Conservation (phyloP, 2,113 vertebrate species). For the Leucoraja erinaceus region DNA sequence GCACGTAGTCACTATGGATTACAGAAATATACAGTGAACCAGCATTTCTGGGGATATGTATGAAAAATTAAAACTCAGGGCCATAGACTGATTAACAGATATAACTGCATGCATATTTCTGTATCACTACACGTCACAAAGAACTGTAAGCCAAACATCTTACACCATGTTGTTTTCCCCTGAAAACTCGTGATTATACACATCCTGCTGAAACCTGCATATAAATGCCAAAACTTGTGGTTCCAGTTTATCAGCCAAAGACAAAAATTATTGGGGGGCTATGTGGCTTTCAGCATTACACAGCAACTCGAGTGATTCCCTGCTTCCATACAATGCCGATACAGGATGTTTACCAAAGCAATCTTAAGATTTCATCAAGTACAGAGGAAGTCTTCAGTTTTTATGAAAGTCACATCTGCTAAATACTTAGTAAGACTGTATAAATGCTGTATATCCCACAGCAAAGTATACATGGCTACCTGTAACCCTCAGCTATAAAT, state of each 20-base stretch:
- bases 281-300: background rate
- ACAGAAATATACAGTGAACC: conserved; percentile 38
- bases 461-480: background rate
- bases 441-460: background rate
- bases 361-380: background rate
- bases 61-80: conserved; percentile 33
- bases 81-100: background rate
- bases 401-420: background rate
- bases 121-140: conserved; percentile 28
- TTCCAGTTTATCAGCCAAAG: conserved; percentile 28
- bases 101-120: conserved; percentile 35
- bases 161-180: background rate
- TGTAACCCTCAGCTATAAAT: background rate
- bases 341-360: background rate
- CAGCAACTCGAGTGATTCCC: background rate
- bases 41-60: conserved; percentile 32
- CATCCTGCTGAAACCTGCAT: conserved; percentile 18
- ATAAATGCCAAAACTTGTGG: conserved; percentile 22
- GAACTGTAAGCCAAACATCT: conserved; percentile 12
- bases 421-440: background rate
- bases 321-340: background rate
- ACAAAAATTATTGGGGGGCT: background rate
- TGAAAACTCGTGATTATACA: background rate
- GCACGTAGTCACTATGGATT: conserved; percentile 32
- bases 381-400: background rate